phyloP scores from a whole-genome alignment of 2,888 invertebrate genomes.

The Cartodere bifasciata region DNA sequence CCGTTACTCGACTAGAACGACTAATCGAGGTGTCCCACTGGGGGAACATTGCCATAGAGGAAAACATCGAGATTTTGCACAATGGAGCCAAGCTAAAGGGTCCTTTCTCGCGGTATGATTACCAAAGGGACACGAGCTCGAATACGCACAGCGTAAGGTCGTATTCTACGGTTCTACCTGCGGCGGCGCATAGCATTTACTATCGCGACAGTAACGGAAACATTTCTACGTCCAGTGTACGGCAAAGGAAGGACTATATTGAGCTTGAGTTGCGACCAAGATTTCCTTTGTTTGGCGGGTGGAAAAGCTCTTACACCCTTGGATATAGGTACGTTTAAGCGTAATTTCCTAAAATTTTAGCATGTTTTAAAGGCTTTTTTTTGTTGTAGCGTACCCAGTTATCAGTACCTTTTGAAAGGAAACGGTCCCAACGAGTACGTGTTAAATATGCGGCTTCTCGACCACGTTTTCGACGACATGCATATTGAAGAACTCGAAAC shows the following conservation, averaged over 20 bases:
- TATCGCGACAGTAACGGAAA: conserved; percentile 98
- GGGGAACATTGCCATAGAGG: conserved; percentile 98
- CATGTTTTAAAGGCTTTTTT: too few relatives aligned
- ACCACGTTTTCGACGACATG: conserved; percentile 96
- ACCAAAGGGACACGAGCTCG: conserved; percentile 83
- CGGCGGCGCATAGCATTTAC: conserved; percentile 90
- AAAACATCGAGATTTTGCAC: conserved; percentile 82
- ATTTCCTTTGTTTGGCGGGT: conserved; percentile 97
- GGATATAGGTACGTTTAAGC: too few relatives aligned
- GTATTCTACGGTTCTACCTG: conserved; percentile 75
- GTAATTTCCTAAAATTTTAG: too few relatives aligned
- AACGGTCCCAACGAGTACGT: conserved; percentile 50
- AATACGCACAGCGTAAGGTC: conserved; percentile 82
- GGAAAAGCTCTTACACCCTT: conserved; percentile 93
- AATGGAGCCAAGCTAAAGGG: conserved; percentile 89
- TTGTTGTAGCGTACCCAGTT: conserved; percentile 96
- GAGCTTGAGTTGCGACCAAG: conserved; percentile 92
- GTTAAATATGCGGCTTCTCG: conserved; percentile 86
- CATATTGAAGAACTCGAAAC: conserved; percentile 79
- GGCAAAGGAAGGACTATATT: conserved; percentile 78
- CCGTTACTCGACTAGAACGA: conserved; percentile 77
- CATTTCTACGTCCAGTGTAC: conserved; percentile 93
- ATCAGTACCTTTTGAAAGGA: conserved; percentile 84
- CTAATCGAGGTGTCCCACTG: conserved; percentile 95
- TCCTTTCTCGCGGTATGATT: conserved; percentile 94